Evolutionary conservation across 2,888 invertebrate species (phyloP), one percentile per base, ranked within the genome.

Genomic region (Papilio gigon): DNA sequence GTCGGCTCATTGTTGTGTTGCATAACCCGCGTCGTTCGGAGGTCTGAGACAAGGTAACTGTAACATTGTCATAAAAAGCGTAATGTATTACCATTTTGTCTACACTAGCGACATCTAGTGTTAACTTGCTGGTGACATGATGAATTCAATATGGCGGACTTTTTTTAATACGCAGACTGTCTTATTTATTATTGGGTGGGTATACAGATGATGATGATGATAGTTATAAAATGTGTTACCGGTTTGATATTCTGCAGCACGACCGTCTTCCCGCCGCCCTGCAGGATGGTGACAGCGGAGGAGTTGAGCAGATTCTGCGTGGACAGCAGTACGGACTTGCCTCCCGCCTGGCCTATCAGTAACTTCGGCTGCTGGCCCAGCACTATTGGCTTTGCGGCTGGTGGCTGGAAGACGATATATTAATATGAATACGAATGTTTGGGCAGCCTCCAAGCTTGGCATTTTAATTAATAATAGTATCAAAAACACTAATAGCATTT

Each of bases 201-300:
- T n/a, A n/a, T n/a, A n/a, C n/a, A n/a, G n/a, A n/a, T n/a, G n/a
- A n/a, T n/a, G n/a, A n/a, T n/a, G n/a, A n/a, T n/a, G n/a, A n/a
- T n/a, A n/a, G 42, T 5, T 42, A 8, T 6, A 17, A 22, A 3
- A 47, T 53, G 6, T 27, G 82, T 78, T 25, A 90, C 89, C 62
- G 89, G 88, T 71, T 92, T 92, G 79, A 92, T 88, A 30, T 90
- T 92, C 79, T 93, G 92, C 71, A 94, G 78, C 60, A 93, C 84
- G 33, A 93, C 91, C 0, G 93, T 91, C 72, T 93, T 93, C 40
- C 93, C 92, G 1, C 93, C 91, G 1, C 90, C 91, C 73, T 90
- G 92, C 58, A 92, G 79, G 9, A 92, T 86, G 25, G 92, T 86
- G 25, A 92, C 90, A 0, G 92, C 87, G 5, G 89, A 87, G 0